Evolutionary conservation across 2,888 invertebrate species (phyloP).

Genomic region (Amorpha juglandis): DNA sequence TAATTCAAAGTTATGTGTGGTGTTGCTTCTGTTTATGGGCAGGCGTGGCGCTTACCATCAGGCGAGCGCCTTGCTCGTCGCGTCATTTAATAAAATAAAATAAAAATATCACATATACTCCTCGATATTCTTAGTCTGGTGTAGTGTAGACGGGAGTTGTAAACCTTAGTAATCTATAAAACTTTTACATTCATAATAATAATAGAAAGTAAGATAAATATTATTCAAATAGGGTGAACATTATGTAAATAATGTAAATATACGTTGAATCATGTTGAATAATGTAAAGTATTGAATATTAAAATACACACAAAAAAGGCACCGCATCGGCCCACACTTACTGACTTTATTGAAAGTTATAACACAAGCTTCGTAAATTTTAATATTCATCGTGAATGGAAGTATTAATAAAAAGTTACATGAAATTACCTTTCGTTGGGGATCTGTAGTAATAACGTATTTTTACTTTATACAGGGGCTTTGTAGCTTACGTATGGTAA

Average conservation of each 20-base stretch:
- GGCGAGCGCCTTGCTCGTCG: too few relatives aligned
- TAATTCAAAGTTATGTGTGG: too few relatives aligned
- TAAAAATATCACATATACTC: too few relatives aligned
- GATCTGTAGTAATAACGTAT: conserved; percentile 29
- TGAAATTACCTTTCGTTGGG: conserved; percentile 27
- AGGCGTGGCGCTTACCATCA: too few relatives aligned
- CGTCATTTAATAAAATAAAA: too few relatives aligned
- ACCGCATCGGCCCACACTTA: conserved; percentile 25
- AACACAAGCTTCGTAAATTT: conserved; percentile 43
- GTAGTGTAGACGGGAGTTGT: too few relatives aligned
- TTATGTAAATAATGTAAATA: not conserved
- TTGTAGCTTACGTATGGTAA: conserved; percentile 29
- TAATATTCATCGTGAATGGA: conserved; percentile 41
- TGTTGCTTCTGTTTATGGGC: too few relatives aligned
- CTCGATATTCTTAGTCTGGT: too few relatives aligned
- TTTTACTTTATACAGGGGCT: conserved; percentile 31
- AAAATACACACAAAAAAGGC: not conserved
- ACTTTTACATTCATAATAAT: too few relatives aligned
- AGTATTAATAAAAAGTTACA: conserved; percentile 45
- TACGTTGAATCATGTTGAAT: not conserved
- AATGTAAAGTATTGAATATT: conserved; percentile 11
- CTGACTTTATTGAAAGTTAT: conserved; percentile 35
- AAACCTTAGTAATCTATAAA: too few relatives aligned
- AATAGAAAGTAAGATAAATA: too few relatives aligned
- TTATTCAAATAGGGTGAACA: not conserved